phyloP scores from a whole-genome alignment of 2,797 vertebrate species.

The Philypnodon macrostomus region DNA sequence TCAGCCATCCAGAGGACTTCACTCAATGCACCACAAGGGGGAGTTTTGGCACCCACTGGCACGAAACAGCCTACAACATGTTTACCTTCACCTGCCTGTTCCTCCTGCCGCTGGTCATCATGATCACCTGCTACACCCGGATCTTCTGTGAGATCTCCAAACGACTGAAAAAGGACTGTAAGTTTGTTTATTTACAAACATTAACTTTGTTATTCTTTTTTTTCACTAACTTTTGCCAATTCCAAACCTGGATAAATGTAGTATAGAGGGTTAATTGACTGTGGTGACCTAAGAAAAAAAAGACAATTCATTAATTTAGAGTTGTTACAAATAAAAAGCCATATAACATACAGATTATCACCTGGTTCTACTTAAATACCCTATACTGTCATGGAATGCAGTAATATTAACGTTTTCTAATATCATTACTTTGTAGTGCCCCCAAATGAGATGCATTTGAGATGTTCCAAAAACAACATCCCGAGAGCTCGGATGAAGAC shows the following conservation, averaged over 20 bases:
- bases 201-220: too few species aligned
- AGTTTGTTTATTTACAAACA: slow-evolving; percentile 54
- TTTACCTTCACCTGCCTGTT: slow-evolving; percentile 85
- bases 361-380: too few species aligned
- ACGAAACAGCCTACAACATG: slow-evolving; percentile 88
- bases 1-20: slow-evolving; percentile 76
- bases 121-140: slow-evolving; percentile 85
- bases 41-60: slow-evolving; percentile 82
- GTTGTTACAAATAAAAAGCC: too few species aligned
- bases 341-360: too few species aligned
- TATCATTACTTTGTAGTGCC: slow-evolving; percentile 51
- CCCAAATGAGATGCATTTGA: slow-evolving; percentile 75
- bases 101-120: slow-evolving; percentile 85
- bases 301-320: too few species aligned
- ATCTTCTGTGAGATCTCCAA: slow-evolving; percentile 87
- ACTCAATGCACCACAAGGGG: slow-evolving; percentile 86
- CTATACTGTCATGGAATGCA: too few species aligned
- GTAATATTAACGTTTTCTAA: not conserved
- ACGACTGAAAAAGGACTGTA: slow-evolving; percentile 78
- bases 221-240: too few species aligned
- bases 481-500: slow-evolving; percentile 89
- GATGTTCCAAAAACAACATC: slow-evolving; percentile 88
- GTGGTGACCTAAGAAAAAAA: too few species aligned
- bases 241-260: too few species aligned
- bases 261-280: too few species aligned